phyloP scores from a whole-genome alignment of 2,113 vertebrate genomes.

The Cebus imitator region DNA sequence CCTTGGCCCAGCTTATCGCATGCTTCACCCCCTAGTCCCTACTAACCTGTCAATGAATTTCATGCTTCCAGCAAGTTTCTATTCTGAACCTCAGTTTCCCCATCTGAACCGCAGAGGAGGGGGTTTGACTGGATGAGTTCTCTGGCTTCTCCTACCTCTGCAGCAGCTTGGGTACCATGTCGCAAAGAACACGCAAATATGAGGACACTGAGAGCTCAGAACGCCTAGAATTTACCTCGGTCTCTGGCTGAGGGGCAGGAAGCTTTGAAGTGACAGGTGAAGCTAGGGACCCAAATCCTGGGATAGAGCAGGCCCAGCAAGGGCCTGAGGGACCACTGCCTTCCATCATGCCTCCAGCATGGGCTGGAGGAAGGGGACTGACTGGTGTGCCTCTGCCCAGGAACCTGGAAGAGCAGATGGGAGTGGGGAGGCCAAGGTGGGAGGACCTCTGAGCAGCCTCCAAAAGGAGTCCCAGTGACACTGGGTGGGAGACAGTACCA shows the following conservation, averaged over 20 bases:
- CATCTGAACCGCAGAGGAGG: no score
- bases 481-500: not conserved
- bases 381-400: not conserved
- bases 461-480: not conserved
- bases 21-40: accelerated
- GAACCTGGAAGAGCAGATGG: not conserved
- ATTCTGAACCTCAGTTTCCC: not conserved
- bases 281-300: not conserved
- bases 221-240: not conserved
- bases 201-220: not conserved
- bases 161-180: not conserved
- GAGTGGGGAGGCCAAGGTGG: no score
- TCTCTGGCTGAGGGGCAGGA: not conserved
- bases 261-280: not conserved
- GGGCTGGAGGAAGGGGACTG: not conserved
- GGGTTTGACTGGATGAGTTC: not conserved
- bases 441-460: not conserved
- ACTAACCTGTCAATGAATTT: not conserved
- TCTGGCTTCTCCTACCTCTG: not conserved
- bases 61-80: not conserved
- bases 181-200: not conserved
- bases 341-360: not conserved
- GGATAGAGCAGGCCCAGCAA: not conserved
- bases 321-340: not conserved
- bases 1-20: not conserved